phyloP scores from a whole-genome alignment of 2,888 invertebrate species.

The Listrodromus nycthemerus region DNA sequence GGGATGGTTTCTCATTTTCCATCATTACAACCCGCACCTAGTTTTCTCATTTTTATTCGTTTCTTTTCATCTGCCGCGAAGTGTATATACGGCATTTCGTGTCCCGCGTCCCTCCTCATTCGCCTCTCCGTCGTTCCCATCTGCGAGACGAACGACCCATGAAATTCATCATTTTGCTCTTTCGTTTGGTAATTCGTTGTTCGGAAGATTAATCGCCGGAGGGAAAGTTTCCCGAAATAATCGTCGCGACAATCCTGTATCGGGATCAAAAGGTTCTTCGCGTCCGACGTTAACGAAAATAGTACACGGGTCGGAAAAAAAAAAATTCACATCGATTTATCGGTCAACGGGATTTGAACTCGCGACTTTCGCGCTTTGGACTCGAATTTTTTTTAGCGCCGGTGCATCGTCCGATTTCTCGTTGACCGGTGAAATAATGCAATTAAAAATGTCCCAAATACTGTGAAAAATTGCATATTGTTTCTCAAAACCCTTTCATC shows the following conservation, averaged over 20 bases:
- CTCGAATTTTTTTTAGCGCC: too few relatives aligned
- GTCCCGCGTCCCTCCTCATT: constrained; percentile 25
- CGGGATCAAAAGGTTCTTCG: too few relatives aligned
- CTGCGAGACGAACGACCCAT: constrained; percentile 10
- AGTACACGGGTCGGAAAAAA: too few relatives aligned
- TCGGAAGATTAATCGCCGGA: not conserved
- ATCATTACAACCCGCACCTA: constrained; percentile 17
- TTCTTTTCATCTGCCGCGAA: constrained; percentile 40
- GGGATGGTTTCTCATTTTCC: constrained; percentile 38
- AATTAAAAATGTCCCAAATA: too few relatives aligned
- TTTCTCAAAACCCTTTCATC: too few relatives aligned
- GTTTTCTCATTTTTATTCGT: constrained; percentile 29
- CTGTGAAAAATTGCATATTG: too few relatives aligned
- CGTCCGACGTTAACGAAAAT: too few relatives aligned
- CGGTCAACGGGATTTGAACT: too few relatives aligned
- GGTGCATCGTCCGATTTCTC: too few relatives aligned
- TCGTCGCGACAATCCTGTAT: not conserved
- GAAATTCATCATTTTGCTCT: not conserved
- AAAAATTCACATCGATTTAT: too few relatives aligned
- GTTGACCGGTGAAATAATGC: too few relatives aligned
- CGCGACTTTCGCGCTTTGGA: too few relatives aligned
- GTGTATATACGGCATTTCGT: not conserved
- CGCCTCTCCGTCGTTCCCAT: constrained; percentile 27
- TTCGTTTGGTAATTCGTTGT: not conserved
- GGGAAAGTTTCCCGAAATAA: not conserved